Base-by-base conservation (phyloP, 2,888 invertebrate genomes). In the Hololepta plana region DNA sequence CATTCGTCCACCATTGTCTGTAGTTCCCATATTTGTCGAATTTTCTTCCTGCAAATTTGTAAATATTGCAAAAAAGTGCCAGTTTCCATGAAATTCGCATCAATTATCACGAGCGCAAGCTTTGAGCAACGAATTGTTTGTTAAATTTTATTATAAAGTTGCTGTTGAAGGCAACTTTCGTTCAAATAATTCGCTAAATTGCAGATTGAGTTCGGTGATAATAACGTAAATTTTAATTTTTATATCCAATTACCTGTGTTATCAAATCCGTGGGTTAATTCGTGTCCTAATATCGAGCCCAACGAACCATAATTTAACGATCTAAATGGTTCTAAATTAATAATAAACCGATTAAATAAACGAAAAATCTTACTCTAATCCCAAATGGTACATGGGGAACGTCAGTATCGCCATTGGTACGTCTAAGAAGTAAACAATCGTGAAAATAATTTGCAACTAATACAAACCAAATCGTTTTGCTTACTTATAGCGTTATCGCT, bases 1-100 rank as follows among this genome's bases (percentile, higher is more conserved):
- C 56, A 38, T 80, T 74, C 2, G 72, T 71, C 90, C 90, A 91
- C 90, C 90, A 91, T 32, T 81, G 76, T n/a, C 74, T 55, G 41
- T 81, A 60, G 52, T 85, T 85, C 7, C 91, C 91, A 37, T 70
- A 61, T 43, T 74, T 75, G 47, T 91, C 87, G 42, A 76, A 88
- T 43, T 77, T 73, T 24, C 85, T 67, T 8, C 90, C 84, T 69
- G 43, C 17, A 44, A 38, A 28, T 26, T n/a, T 15, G 12, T 23
- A n/a, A 23, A 17, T 20, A 2, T 16, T n/a, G n/a, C n/a, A n/a
- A n/a, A n/a, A n/a, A n/a, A n/a, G n/a, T n/a, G n/a, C n/a, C n/a
- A n/a, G n/a, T n/a, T n/a, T n/a, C n/a, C n/a, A n/a, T n/a, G n/a
- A n/a, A n/a, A n/a, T n/a, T n/a, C n/a, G n/a, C n/a, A n/a, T n/a